Evolutionary conservation across 1,140 invertebrate genomes (phyloP), one percentile per base, ranked within the genome.

Genomic region (Zaprionus kolodkinae): DNA sequence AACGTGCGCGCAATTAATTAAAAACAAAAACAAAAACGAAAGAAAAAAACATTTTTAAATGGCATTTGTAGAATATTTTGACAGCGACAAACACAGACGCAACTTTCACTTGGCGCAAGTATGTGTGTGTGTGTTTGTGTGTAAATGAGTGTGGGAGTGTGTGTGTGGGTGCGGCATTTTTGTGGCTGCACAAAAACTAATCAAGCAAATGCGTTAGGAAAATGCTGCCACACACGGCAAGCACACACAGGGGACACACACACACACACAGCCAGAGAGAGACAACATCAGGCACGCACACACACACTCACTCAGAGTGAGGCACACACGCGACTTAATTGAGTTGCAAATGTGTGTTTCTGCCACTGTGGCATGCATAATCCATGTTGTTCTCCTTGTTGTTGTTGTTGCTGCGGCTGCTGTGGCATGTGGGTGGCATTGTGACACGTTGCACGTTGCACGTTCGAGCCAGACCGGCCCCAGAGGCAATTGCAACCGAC

Each of bases 21-120:
- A 45, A 45, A 72, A 62, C 17, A 25, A 64, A 64, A 59, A n/a
- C n/a, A n/a, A n/a, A n/a, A n/a, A n/a, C n/a, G n/a, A 54, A 38
- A 43, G 50, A 64, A 43, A 63, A 43, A 52, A 57, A 63, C 15
- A 62, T 33, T 54, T 70, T 75, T 48, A 65, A 66, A 38, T 66
- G 56, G 38, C 62, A 60, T 64, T 76, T 76, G 55, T 72, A 76
- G 74, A 72, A 72, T 76, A 48, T 36, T 62, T 60, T 59, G 67
- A 50, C 54, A 13, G 21, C 45, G 11, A 50, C 11, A 15, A 21
- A 30, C 21, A 55, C 52, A 55, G 38, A 33, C 43, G 36, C 56
- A 72, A 76, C 69, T 76, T 76, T 76, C 74, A 67, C 74, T 57
- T 15, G 30, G 27, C 27, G 9, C 27, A 25, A 48, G 25, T 48